Evolutionary conservation across 1,140 invertebrate genomes (phyloP), one percentile per base, ranked within the genome.

Genomic region (Oryzaephilus surinamensis): DNA sequence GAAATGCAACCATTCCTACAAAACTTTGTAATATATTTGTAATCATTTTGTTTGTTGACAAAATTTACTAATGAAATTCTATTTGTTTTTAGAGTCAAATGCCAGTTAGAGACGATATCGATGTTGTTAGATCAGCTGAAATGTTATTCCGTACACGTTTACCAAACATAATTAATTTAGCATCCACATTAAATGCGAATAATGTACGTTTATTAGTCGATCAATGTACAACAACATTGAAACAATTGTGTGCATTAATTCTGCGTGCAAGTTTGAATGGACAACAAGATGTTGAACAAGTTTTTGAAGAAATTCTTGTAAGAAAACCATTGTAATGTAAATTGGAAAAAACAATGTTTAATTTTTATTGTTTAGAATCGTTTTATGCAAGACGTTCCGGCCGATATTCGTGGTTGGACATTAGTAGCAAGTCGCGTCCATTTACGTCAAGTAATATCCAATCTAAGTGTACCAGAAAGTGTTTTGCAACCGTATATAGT

Each of bases 1-100:
- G 58, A 61, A 43, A 49, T 57, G 45, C 48, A 51, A 39, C 54
- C 57, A 8, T 46, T 62, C 18, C 39, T 61, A 4, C 38, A 51
- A 26, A 43, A 51, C 32, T 48, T 62, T 37, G 60, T 60, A 48
- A 52, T 46, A 51, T 43, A 8, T 13, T 11, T 36, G n/a, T 23
- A 2, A 4, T n/a, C 11, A 18, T 7, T n/a, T 32, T 6, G 11
- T 14, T n/a, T 23, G n/a, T 23, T 23, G n/a, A 23, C 11, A 24
- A 6, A 7, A 24, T 24, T 10, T 1, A 5, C 10, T 6, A 24
- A 24, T n/a, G 11, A 7, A 18, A 4, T 27, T 37, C 24, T 39
- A 41, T 43, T 28, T 38, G 24, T 38, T 36, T 43, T 20, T 43
- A 54, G 52, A 28, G 21, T 24, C 20, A 20, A 6, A 24, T 60